phyloP scores from a whole-genome alignment of 2,797 vertebrate species.

The Salmo trutta region DNA sequence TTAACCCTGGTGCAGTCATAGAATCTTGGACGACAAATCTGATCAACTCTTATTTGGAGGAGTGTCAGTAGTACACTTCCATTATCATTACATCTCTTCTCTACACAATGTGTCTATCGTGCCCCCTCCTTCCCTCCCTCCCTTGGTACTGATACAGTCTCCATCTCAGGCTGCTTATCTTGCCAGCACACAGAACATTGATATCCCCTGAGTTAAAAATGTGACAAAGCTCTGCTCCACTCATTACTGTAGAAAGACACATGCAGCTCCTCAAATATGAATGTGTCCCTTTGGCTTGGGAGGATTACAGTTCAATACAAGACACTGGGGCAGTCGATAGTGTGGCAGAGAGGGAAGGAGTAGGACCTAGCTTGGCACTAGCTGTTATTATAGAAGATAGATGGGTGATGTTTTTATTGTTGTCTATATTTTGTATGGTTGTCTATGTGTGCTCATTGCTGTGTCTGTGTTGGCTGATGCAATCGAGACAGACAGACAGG shows the following conservation, averaged over 20 bases:
- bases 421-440: neutral
- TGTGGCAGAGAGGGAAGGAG: slow-evolving; percentile 38
- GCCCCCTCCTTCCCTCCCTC: neutral
- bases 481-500: too few relatives aligned
- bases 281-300: neutral
- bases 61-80: neutral
- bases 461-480: neutral
- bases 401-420: neutral
- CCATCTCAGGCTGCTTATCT: neutral
- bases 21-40: neutral
- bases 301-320: neutral
- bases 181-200: neutral
- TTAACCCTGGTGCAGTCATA: neutral
- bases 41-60: neutral
- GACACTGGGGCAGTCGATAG: slow-evolving; percentile 5
- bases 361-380: slow-evolving; percentile 11
- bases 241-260: neutral
- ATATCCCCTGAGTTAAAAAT: neutral
- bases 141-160: neutral
- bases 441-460: neutral
- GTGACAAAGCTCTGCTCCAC: neutral
- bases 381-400: neutral
- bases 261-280: neutral
- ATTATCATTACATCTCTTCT: neutral
- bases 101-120: neutral